A percentile compares a stretch with the other conserved stretches of the same genome.
phyloP scores from a whole-genome alignment of 2,797 vertebrate genomes.

The Antrozous pallidus region DNA sequence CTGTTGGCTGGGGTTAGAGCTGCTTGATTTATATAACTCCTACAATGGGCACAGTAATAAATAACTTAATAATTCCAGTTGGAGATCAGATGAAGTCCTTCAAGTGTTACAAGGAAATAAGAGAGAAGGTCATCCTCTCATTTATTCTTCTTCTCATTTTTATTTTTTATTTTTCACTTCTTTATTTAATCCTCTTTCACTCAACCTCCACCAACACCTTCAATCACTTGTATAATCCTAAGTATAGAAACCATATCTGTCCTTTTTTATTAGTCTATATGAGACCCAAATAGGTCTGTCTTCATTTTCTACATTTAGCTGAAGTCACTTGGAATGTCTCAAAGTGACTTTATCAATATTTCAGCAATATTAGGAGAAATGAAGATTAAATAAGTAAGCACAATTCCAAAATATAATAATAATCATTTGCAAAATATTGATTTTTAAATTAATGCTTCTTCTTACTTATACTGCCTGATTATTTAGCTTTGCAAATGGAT shows the following conservation, averaged over 20 bases:
- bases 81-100: neutral
- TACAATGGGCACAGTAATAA: neutral
- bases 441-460: neutral
- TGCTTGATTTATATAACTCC: neutral
- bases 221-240: neutral
- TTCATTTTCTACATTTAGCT: neutral
- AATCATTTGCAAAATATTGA: neutral
- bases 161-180: neutral
- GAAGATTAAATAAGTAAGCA: neutral
- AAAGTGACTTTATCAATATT: conserved; percentile 28
- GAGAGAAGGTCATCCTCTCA: neutral
- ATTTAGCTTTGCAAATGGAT: neutral
- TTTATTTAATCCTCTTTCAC: neutral
- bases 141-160: neutral
- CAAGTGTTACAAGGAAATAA: neutral
- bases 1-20: neutral
- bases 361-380: neutral
- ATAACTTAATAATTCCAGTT: neutral
- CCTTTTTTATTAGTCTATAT: neutral
- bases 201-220: neutral
- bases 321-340: neutral
- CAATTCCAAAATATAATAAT: neutral
- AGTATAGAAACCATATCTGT: neutral
- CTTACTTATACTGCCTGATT: neutral
- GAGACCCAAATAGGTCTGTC: neutral